A percentile compares a stretch with the other conserved stretches of the same genome.
Evolutionary conservation across 1,140 invertebrate species (phyloP).

Genomic region (Drosophila seguyi): DNA sequence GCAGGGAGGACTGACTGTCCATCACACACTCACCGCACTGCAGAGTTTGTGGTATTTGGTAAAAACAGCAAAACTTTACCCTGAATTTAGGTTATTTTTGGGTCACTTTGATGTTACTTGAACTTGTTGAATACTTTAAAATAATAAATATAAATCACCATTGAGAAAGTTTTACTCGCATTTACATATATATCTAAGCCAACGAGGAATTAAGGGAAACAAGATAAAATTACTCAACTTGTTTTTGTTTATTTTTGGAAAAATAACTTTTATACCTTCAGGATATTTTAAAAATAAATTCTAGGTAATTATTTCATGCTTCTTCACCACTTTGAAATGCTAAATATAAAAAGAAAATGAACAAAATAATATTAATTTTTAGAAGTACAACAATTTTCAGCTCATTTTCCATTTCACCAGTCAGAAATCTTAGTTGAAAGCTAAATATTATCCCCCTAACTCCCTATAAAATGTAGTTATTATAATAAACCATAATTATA

Average conservation of each 20-base stretch:
- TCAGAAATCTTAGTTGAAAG: background rate
- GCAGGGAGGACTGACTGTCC: background rate
- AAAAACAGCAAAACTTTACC: slow-evolving; percentile 32
- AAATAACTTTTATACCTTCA: background rate
- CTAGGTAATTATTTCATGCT: background rate
- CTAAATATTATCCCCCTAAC: background rate
- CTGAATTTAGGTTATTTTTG: slow-evolving; percentile 59
- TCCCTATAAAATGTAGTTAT: background rate
- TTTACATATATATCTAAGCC: background rate
- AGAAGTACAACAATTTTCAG: background rate
- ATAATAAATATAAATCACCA: slow-evolving; percentile 15
- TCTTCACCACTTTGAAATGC: background rate
- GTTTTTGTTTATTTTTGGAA: background rate
- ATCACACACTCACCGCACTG: slow-evolving; percentile 25
- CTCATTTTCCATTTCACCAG: background rate
- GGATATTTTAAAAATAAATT: background rate
- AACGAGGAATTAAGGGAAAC: background rate
- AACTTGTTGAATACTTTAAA: slow-evolving; percentile 36
- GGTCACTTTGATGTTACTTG: slow-evolving; percentile 24
- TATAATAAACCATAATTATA: background rate
- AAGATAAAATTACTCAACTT: background rate
- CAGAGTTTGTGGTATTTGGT: slow-evolving; percentile 41
- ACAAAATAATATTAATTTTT: background rate
- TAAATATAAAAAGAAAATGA: background rate
- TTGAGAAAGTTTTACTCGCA: background rate